Evolutionary conservation across 2,113 vertebrate species (phyloP).

Genomic region (Cyphomyrus plagiostoma): DNA sequence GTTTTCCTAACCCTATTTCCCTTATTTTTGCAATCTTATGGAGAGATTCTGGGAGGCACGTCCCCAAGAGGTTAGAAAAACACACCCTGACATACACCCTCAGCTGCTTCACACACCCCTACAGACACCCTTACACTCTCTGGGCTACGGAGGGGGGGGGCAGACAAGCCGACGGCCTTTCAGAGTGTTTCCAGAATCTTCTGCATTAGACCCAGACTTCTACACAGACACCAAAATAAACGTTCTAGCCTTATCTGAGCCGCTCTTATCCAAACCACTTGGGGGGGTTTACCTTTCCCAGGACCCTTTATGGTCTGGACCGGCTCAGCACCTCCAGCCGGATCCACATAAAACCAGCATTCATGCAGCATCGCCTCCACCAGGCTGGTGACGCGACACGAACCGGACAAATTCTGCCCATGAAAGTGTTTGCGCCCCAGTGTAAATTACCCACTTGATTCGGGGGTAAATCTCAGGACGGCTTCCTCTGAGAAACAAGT

Average conservation of each 20-base stretch:
- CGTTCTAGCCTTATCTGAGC: not conserved
- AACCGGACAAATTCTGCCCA: not conserved
- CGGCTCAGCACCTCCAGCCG: not conserved
- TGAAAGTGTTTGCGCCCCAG: not conserved
- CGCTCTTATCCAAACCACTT: not conserved
- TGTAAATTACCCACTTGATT: conserved; percentile 13
- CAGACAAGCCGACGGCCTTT: not conserved
- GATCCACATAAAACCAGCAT: not conserved
- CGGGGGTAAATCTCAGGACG: not conserved
- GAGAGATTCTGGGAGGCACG: not conserved
- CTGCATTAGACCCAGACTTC: not conserved
- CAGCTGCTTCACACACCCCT: not conserved
- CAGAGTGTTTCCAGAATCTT: not conserved
- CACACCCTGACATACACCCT: not conserved
- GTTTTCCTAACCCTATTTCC: not conserved
- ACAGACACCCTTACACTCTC: not conserved
- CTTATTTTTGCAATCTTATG: not conserved
- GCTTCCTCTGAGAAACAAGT: not conserved
- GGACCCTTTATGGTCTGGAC: not conserved
- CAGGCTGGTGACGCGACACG: not conserved
- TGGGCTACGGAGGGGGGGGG: not conserved
- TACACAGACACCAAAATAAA: not conserved
- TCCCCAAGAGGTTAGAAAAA: not conserved
- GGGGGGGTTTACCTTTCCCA: not conserved
- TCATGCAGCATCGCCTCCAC: not conserved